Evolutionary conservation across 1,140 invertebrate genomes (phyloP), one percentile per base, ranked within the genome.

Genomic region (Drosophila pachea): DNA sequence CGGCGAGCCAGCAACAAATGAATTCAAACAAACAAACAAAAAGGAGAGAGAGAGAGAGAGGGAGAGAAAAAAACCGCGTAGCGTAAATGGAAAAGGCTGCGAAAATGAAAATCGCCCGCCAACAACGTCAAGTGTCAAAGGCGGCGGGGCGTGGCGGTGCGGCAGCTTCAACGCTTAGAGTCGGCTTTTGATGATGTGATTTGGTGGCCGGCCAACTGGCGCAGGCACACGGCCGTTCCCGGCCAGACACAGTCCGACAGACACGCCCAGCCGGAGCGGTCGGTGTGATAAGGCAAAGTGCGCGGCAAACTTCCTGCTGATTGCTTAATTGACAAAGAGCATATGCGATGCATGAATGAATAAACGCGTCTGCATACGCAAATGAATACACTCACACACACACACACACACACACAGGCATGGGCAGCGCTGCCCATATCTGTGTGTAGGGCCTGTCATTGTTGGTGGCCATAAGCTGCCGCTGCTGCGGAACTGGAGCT

Each of bases 241-340:
- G 0, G 16, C 4, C 14, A 9, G 45, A 9, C 35, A 8, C 8
- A 38, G 36, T 8, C 8, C 11, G 36, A 11, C 8, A 11, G 36
- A 38, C 6, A 11, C 36, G 36, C 36, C 11, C 36, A 38, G 45
- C 7, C 43, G 47, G 11, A 56, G 32, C 47, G 36, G 4, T 33
- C 61, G 14, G 53, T 52, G 43, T 79, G 81, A 84, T 78, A 84
- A 84, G 73, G 76, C 70, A 81, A 81, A 84, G 74, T 84, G 81
- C 81, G 81, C 73, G 68, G 81, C 81, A 81, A 86, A 84, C 81
- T 84, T 86, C 81, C 81, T 84, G 81, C 81, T 86, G 81, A 84
- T 84, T 84, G 81, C 81, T 84, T 84, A 84, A 84, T 84, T 84
- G 79, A 86, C 79, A 84, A 84, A 84, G 76, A 84, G 79, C 81